Percentiles rank a stretch among this genome's conserved stretches.
Evolutionary conservation across 1,140 invertebrate genomes (phyloP).

Genomic region (Euborellia annulipes): DNA sequence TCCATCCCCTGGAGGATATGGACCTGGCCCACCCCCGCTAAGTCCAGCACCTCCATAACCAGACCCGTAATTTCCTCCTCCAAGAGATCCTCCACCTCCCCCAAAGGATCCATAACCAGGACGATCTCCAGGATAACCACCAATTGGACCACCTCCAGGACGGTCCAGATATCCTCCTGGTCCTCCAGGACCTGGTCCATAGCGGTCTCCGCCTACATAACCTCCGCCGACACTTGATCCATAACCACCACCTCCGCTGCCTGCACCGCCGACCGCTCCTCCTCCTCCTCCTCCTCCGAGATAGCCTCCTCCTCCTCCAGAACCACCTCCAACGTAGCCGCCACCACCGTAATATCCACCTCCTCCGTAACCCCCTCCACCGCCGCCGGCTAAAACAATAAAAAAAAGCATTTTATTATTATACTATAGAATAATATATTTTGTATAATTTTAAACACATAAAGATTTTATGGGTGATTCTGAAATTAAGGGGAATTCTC

Average conservation of each 20-base stretch:
- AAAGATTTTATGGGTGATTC: no score
- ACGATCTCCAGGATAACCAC: slow-evolving; percentile 7
- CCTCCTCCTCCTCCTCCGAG: slow-evolving; percentile 26
- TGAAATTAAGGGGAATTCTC: no score
- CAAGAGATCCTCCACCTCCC: slow-evolving; percentile 13
- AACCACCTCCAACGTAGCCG: slow-evolving; percentile 21
- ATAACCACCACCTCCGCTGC: slow-evolving; percentile 11
- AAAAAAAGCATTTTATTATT: no score
- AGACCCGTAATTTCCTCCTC: slow-evolving; percentile 5
- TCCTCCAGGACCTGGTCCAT: slow-evolving; percentile 28
- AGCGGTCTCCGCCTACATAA: slow-evolving; percentile 25
- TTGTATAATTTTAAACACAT: no score
- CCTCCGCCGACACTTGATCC: slow-evolving; percentile 26
- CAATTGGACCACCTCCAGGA: slow-evolving; percentile 23
- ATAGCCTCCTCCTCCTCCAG: slow-evolving; percentile 18
- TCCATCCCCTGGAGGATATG: slow-evolving; percentile 9
- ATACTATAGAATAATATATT: no score
- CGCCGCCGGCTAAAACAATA: slow-evolving; percentile 8
- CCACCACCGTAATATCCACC: slow-evolving; percentile 23
- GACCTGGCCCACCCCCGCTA: slow-evolving; percentile 3
- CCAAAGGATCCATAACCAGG: slow-evolving; percentile 10
- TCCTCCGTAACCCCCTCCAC: slow-evolving; percentile 19
- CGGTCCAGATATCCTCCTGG: slow-evolving; percentile 26
- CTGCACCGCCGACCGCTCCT: slow-evolving; percentile 16
- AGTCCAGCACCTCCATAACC: slow-evolving; percentile 6